Base-by-base conservation (phyloP, 2,797 vertebrate genomes). In the Carduelis carduelis region DNA sequence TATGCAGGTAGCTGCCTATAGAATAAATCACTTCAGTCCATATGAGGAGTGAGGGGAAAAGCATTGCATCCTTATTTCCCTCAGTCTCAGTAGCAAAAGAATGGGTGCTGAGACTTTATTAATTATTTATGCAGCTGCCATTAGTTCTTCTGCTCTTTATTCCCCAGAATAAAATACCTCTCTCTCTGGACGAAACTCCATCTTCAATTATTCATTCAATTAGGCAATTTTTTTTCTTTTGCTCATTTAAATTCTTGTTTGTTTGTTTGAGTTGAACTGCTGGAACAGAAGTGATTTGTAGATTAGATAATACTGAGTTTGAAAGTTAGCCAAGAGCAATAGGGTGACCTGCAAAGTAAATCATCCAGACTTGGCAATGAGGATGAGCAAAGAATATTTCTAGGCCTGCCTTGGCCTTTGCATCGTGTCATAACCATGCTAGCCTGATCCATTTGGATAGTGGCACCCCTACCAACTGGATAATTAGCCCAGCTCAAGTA, bases 101-200 rank as follows among this genome's bases (percentile, higher is more conserved):
- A 55, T 0, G 13, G 55, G 71, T 93, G 52, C 37, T 12, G n/a
- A 83, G 64, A 53, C 14, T 60, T 77, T 46, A 89, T 93, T 72
- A 83, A 92, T 91, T 91, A 94, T 89, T 94, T 85, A 92, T 43
- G 30, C 53, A 82, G 32, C 12, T 77, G 60, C 41, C 52, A 89
- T 92, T 96, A 74, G 14, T 72, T 24, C 64, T 88, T 6, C 69
- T 87, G 60, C 35, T 95, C 37, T 44, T 83, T 70, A 84, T 77
- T 94, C 23, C 41, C 41, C 16, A 80, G 41, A 70, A 15, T 83
- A 32, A 94, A 91, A 80, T 49, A 53, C 16, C 3, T 32, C 44
- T 53, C 46, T 79, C 64, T 74, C 56, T 68, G 46, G 32, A 85
- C 60, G 26, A 49, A 91, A 64, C 22, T 83, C 64, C 11, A 26